Evolutionary conservation across 1,140 invertebrate species (phyloP).

Genomic region (Nylanderia fulva): DNA sequence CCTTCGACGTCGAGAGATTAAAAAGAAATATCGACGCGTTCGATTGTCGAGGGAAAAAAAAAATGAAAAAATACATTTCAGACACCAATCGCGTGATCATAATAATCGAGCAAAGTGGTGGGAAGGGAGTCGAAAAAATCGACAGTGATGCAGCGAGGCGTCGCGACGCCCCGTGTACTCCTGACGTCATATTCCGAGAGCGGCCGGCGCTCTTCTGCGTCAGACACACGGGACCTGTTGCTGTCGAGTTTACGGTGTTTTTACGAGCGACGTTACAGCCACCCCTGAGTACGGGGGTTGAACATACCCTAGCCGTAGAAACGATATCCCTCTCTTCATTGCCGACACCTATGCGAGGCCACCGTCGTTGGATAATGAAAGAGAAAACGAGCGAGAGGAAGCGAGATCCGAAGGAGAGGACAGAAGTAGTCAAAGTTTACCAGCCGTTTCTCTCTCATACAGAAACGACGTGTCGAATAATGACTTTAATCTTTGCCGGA

Average conservation of each 20-base stretch:
- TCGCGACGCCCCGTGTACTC: conserved; percentile 58
- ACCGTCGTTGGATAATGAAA: conserved; percentile 2
- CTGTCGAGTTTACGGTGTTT: conserved; percentile 86
- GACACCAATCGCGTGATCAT: background rate
- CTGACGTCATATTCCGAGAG: conserved; percentile 75
- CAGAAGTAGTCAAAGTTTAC: background rate
- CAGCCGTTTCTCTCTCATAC: conserved; percentile 1
- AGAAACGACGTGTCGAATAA: conserved; percentile 56
- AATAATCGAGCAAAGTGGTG: background rate
- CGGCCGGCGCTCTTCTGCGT: conserved; percentile 57
- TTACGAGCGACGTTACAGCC: conserved; percentile 86
- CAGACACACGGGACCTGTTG: conserved; percentile 85
- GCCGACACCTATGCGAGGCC: conserved; percentile 67
- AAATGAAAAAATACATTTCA: background rate
- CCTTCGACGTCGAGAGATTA: background rate
- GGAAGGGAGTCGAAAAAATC: conserved; percentile 14
- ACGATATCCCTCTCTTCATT: conserved; percentile 75
- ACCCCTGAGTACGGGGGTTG: conserved; percentile 79
- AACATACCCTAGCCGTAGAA: conserved; percentile 72
- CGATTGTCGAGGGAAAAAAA: too few species aligned
- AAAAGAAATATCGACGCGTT: background rate
- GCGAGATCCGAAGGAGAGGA: conserved; percentile 14
- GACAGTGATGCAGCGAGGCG: conserved; percentile 32
- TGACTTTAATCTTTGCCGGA: conserved; percentile 42
- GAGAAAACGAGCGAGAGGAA: background rate